Conservation (phyloP, 2,113 vertebrate genomes). For the Chloebia gouldiae region DNA sequence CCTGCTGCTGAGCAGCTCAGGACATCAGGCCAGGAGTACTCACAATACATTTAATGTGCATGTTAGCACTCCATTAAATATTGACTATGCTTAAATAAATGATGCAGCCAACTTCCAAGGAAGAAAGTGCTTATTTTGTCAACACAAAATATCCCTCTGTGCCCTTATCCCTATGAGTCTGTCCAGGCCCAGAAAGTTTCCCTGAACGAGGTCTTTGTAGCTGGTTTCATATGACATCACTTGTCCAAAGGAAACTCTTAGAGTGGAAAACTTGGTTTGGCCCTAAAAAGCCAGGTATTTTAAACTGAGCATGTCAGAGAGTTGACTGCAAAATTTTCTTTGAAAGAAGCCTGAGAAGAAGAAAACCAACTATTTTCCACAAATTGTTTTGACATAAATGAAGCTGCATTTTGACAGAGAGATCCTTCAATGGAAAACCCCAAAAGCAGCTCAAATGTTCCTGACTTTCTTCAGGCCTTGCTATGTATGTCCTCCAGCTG, state of each 20-base stretch:
- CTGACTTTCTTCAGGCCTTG: not conserved
- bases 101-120: conserved; percentile 44
- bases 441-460: not conserved
- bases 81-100: conserved; percentile 62
- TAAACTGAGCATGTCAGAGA: not conserved
- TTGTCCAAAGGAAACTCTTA: not conserved
- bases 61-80: conserved; percentile 59
- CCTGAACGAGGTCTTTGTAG: conserved; percentile 24
- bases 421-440: not conserved
- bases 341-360: not conserved
- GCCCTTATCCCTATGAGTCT: not conserved
- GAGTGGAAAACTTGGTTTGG: not conserved
- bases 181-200: not conserved
- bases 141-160: conserved; percentile 34
- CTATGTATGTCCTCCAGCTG: not conserved
- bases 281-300: not conserved
- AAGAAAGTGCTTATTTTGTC: conserved; percentile 58
- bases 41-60: conserved; percentile 21
- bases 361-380: not conserved
- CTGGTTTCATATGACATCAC: not conserved
- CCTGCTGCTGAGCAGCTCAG: not conserved
- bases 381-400: not conserved
- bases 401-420: not conserved
- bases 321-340: not conserved
- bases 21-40: not conserved